Evolutionary conservation across 23 tunicate species (phyloP), one percentile per base, ranked within the genome.

Genomic region (Aplidium turbinatum): DNA sequence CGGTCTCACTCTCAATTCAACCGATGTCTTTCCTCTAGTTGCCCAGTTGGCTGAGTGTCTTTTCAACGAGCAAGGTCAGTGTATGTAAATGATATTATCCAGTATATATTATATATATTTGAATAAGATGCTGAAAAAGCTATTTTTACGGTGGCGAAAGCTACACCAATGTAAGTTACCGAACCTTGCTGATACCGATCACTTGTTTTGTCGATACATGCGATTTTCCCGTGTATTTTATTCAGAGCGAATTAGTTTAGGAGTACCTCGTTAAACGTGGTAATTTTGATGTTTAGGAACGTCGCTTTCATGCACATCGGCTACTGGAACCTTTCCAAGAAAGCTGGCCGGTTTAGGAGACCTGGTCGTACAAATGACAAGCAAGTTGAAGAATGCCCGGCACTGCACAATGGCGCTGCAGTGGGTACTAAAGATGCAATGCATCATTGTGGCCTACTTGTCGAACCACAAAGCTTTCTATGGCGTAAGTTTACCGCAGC

Each of bases 1-100:
- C 32, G 85, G 75, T 7, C 51, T 80, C 3, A 70, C 75, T 33
- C 38, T 80, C 20, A 52, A 57, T 13, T 53, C 76, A 0, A 1
- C 56, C n/a, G 34, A 21, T 1, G 77, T 69, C 26, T 23, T 80
- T 16, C 76, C 68, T 25, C 76, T 69, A 11, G 31, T 80, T 18
- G 58, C 76, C 31, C 53, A 34, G 3, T 27, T 73, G 47, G 16
- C 30, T 3, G 21, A 47, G 23, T 18, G 4, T 2, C 22, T 70
- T 4, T 70, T 70, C 58, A 34, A 70, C 19, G 35, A 47, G 19
- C 25, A 70, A 4, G 76, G 76, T 70, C 16, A 35, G 68, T n/a
- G n/a, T n/a, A n/a, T n/a, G n/a, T n/a, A n/a, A n/a, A n/a, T n/a
- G n/a, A n/a, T n/a, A n/a, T n/a, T n/a, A n/a, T n/a, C n/a, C n/a